phyloP scores from a whole-genome alignment of 2,888 invertebrate genomes.

The Clivina fossor region DNA sequence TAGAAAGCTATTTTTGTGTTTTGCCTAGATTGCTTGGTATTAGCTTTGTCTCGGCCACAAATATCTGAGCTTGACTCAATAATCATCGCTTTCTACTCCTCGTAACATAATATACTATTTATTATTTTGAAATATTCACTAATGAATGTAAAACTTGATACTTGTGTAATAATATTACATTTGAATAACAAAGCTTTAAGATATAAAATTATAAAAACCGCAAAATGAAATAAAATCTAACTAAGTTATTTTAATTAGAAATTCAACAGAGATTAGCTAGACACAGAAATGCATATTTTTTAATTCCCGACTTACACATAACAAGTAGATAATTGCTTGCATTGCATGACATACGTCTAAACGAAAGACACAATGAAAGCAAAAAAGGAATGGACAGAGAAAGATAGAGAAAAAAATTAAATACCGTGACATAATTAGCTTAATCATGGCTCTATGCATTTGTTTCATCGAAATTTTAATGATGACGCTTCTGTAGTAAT shows the following conservation, averaged over 20 bases:
- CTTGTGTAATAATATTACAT: too few relatives aligned
- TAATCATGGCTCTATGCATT: constrained; percentile 15
- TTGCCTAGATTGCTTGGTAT: too few relatives aligned
- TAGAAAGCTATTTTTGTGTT: too few relatives aligned
- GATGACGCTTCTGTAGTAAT: neutral
- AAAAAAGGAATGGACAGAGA: neutral
- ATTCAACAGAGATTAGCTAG: constrained; percentile 23
- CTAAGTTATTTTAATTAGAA: constrained; percentile 28
- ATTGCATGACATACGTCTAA: constrained; percentile 1
- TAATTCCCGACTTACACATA: neutral
- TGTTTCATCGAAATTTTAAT: constrained; percentile 20
- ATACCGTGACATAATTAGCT: constrained; percentile 13
- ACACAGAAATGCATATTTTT: constrained; percentile 14
- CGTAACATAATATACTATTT: too few relatives aligned
- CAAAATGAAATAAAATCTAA: neutral
- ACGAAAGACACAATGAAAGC: neutral
- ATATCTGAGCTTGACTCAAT: too few relatives aligned
- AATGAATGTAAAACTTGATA: too few relatives aligned
- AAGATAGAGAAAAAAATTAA: neutral
- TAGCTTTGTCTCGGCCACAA: too few relatives aligned
- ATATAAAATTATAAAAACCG: too few relatives aligned
- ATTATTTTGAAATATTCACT: too few relatives aligned
- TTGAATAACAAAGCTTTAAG: too few relatives aligned
- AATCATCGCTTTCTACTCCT: too few relatives aligned
- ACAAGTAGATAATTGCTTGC: constrained; percentile 23